Base-by-base conservation (phyloP, 2,113 vertebrate genomes). In the Aspiorhynchus laticeps region DNA sequence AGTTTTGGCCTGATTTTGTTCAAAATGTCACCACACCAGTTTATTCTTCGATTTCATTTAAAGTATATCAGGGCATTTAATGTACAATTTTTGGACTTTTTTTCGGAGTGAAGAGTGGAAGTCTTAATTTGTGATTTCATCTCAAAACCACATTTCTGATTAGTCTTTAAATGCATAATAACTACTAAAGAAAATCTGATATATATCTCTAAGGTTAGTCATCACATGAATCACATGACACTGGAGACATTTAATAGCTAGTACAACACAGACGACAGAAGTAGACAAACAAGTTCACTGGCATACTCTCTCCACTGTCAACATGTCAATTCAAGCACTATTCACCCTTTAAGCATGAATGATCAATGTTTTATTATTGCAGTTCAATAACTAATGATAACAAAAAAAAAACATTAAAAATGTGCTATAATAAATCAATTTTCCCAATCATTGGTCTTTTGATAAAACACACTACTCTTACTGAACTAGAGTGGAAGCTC, bases 171-270 rank as follows among this genome's bases (percentile, higher is more conserved):
- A 36, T 38, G 10, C 14, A 56, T 56, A 31, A 59, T 79, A 9
- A 28, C 75, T 10, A 24, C 51, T 12, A 53, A 11, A 79, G 26
- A 61, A 80, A 80, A 26, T 15, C 21, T 38, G 19, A 61, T n/a
- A 80, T 5, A 79, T 79, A 74, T 12, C 43, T 63, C 1, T 63
- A 26, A n/a, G 12, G 46, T 51, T 78, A 26, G n/a, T n/a, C 11
- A 41, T 80, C 21, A 10, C n/a, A n/a, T n/a, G 6, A 80, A 80
- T 61, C 79, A 80, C 79, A 43, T 80, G 56, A 43, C 36, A 9
- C 12, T 80, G 21, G 31, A 59, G 6, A 38, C 21, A 59, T 80
- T 63, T 43, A 63, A 36, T 63, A 14, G 10, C 36, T 17, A 41
- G 61, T 59, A 26, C 21, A 80, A 41, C 33, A 80, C 24, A 41